Conservation (phyloP, 2,113 vertebrate genomes). For the Poeciliopsis turrubarensis region DNA sequence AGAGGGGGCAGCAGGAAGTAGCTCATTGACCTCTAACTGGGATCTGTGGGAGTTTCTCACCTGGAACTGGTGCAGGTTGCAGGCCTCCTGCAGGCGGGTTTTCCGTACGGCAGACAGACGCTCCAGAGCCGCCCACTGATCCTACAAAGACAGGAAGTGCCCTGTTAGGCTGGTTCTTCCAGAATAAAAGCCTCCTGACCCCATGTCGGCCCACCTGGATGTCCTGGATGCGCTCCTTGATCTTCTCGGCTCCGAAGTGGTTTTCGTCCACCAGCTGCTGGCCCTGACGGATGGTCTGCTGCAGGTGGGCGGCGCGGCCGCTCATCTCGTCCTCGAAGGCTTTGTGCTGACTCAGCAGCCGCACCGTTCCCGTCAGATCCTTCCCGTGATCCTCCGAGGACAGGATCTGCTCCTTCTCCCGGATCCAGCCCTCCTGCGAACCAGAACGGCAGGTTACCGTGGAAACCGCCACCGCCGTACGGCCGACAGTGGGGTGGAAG, state of each 20-base stretch:
- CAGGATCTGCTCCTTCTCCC: slow-evolving; percentile 97
- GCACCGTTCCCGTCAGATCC: slow-evolving; percentile 91
- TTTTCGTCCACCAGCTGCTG: slow-evolving; percentile 90
- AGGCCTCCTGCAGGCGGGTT: slow-evolving; percentile 90
- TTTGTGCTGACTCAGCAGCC: slow-evolving; percentile 94
- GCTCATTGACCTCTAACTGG: background rate
- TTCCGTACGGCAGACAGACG: slow-evolving; percentile 91
- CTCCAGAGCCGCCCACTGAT: slow-evolving; percentile 94
- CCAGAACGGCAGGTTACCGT: background rate
- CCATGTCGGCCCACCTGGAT: slow-evolving; percentile 54
- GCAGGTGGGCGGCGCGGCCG: slow-evolving; percentile 89
- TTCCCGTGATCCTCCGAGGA: slow-evolving; percentile 94
- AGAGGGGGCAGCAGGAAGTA: too few relatives aligned
- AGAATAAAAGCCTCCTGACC: background rate
- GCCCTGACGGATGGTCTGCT: slow-evolving; percentile 93
- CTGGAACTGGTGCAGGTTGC: slow-evolving; percentile 92
- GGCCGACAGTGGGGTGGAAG: background rate
- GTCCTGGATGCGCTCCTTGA: slow-evolving; percentile 89
- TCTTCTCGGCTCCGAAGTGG: slow-evolving; percentile 95
- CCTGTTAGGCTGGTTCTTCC: background rate
- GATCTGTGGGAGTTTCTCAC: slow-evolving; percentile 24
- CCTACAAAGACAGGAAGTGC: slow-evolving; percentile 65
- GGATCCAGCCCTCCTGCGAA: slow-evolving; percentile 90
- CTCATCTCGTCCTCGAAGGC: slow-evolving; percentile 97
- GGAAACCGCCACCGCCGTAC: background rate